Base-by-base conservation (phyloP, 2,113 vertebrate genomes). In the Oncorhynchus mykiss region DNA sequence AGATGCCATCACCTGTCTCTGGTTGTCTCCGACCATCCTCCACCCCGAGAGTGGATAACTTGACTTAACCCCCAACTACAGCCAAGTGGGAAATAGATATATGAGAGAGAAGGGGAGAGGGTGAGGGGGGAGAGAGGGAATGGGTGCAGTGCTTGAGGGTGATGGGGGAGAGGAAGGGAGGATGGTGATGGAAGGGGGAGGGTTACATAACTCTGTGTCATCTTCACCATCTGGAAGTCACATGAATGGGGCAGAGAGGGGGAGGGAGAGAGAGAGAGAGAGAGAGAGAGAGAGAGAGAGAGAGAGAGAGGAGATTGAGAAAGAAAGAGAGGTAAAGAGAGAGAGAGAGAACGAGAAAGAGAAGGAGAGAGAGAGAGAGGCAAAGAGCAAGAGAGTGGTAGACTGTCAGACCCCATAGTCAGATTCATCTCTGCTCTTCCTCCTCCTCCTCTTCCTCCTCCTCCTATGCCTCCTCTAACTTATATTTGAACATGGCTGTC, bases 1-100 rank as follows among this genome's bases (percentile, higher is more conserved):
- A 83, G 84, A 81, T 88, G 80, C 2, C 91, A 90, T 87, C 90
- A 89, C 88, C 90, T 90, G 89, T 79, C 73, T 88, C 70, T 80
- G 79, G 85, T 86, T 87, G 79, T 8, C 22, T 31, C 12, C 16
- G 7, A 2, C 29, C 22, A 22, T 13, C 60, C 51, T 51, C 72
- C 54, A 9, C 49, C 31, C 49, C 14, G 3, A 13, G 5, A 67
- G 5, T 67, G 29, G 27, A 25, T 65, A n/a, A 65, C 27, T 54
- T 14, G 24, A 34, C 16, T 48, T 48, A 45, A 48, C n/a, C 31
- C 59, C 62, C 45, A 81, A 83, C 77, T 78, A 51, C 84, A 85
- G 75, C 84, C 90, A 88, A 86, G 86, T 90, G 88, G 83, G 78
- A 74, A 73, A 66, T 29, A 45, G 66, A 78, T 5, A 29, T 3